These are phyloP conservation scores for Cinara cedri DNA, from an alignment of 2,888 invertebrate genomes.

Conservation along the genomic window DNA sequence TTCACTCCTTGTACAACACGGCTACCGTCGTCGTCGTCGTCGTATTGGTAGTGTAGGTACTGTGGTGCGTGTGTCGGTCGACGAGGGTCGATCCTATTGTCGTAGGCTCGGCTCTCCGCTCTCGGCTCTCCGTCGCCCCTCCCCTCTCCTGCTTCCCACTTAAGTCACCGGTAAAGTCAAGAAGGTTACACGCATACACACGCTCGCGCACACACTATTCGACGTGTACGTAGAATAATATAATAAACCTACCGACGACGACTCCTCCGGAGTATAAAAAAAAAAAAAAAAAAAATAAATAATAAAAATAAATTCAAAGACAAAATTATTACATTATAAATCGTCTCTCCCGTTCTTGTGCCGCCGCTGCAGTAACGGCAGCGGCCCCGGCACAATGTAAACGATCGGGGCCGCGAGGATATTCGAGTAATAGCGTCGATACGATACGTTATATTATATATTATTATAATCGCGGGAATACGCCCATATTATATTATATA, in stretches of 20 bases:
- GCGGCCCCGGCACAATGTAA: too few relatives aligned
- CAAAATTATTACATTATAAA: slow-evolving; percentile 40
- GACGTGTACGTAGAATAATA: too few relatives aligned
- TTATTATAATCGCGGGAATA: too few relatives aligned
- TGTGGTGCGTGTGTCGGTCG: neutral
- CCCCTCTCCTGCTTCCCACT: too few relatives aligned
- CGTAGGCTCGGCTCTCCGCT: neutral
- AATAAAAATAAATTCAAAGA: slow-evolving; percentile 41
- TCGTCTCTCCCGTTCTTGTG: too few relatives aligned
- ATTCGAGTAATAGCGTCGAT: slow-evolving; percentile 54
- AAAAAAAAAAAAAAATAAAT: neutral
- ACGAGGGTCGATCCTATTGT: slow-evolving; percentile 45
- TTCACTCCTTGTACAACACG: too few relatives aligned
- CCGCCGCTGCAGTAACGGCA: too few relatives aligned
- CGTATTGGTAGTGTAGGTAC: too few relatives aligned
- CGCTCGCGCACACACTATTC: too few relatives aligned
- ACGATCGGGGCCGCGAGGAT: too few relatives aligned
- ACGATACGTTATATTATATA: slow-evolving; percentile 1
- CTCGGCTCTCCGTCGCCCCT: neutral
- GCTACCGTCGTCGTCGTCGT: too few relatives aligned
- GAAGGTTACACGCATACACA: slow-evolving; percentile 2
- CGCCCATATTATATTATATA: too few relatives aligned
- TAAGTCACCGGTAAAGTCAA: slow-evolving; percentile 53
- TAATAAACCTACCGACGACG: slow-evolving; percentile 24
- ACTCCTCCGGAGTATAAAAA: slow-evolving; percentile 3